Conservation (phyloP, 1,140 invertebrate species). For the Drosophila serrata region DNA sequence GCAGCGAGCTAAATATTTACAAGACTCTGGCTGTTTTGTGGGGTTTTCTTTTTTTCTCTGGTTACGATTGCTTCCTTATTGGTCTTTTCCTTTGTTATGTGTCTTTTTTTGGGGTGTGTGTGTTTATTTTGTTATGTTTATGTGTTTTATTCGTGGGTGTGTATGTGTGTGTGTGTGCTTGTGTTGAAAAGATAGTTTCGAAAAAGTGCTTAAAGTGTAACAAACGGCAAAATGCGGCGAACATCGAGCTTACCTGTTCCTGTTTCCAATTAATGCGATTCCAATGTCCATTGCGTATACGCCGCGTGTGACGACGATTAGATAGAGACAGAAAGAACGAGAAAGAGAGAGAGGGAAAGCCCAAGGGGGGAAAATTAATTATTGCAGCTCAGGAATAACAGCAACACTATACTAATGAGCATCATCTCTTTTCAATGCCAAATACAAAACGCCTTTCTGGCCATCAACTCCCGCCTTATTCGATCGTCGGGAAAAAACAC, state of each 20-base stretch:
- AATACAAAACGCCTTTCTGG: conserved; percentile 56
- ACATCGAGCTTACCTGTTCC: conserved; percentile 74
- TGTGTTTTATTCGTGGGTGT: conserved; percentile 28
- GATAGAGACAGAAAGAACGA: conserved; percentile 12
- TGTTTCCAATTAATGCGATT: conserved; percentile 50
- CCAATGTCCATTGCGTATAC: conserved; percentile 51
- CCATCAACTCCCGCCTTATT: conserved; percentile 37
- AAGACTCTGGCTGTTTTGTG: conserved; percentile 57
- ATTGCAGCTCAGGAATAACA: conserved; percentile 24
- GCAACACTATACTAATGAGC: conserved; percentile 25
- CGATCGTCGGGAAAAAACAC: conserved; percentile 16
- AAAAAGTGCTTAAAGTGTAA: conserved; percentile 81
- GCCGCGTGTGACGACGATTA: conserved; percentile 29
- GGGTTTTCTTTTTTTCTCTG: conserved; percentile 46
- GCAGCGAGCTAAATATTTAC: conserved; percentile 70
- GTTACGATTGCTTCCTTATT: conserved; percentile 72
- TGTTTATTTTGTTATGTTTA: conserved; percentile 33
- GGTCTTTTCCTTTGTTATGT: conserved; percentile 59
- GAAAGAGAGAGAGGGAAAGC: conserved; percentile 21
- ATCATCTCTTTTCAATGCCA: conserved; percentile 80
- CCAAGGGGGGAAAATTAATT: conserved; percentile 49
- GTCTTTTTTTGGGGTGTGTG: conserved; percentile 23
- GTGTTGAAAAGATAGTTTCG: conserved; percentile 75
- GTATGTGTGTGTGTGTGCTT: conserved; percentile 41
- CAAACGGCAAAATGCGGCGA: conserved; percentile 68